Conservation (phyloP, 2,888 invertebrate species). For the Calliopum simillimum region DNA sequence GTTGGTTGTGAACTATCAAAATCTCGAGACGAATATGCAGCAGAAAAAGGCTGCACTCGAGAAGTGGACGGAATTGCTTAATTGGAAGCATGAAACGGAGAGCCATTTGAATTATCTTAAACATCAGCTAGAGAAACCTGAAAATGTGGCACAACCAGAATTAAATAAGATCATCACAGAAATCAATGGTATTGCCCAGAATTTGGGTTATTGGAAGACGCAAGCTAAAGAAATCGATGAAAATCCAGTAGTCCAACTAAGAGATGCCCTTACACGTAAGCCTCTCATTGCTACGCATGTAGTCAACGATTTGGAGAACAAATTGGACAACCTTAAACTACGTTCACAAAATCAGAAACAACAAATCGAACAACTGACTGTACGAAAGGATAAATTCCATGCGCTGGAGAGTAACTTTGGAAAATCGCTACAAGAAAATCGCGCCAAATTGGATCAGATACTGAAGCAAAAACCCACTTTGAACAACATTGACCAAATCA, state of each 20-base stretch:
- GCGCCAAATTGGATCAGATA: conserved; percentile 59
- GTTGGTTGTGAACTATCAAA: conserved; percentile 82
- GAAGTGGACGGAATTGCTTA: conserved; percentile 85
- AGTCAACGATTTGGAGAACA: conserved; percentile 79
- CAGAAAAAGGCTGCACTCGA: conserved; percentile 81
- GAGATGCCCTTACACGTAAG: conserved; percentile 77
- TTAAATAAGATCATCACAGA: conserved; percentile 78
- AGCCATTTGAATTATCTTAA: conserved; percentile 84
- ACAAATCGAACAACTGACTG: conserved; percentile 77
- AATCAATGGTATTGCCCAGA: conserved; percentile 75
- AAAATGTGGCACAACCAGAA: conserved; percentile 78
- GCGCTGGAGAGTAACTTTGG: conserved; percentile 78
- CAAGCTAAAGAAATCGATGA: conserved; percentile 77
- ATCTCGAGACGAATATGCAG: conserved; percentile 78
- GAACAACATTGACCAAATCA: conserved; percentile 66
- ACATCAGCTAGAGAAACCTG: conserved; percentile 79
- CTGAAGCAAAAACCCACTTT: conserved; percentile 59
- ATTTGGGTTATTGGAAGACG: conserved; percentile 78
- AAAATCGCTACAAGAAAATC: conserved; percentile 71
- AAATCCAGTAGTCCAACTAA: conserved; percentile 75
- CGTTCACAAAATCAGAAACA: conserved; percentile 77
- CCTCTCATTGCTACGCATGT: conserved; percentile 79
- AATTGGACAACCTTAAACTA: conserved; percentile 75
- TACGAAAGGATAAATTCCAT: conserved; percentile 84
- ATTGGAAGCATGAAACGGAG: conserved; percentile 83